Conservation (phyloP, 2,888 invertebrate genomes). For the Cylindroiulus punctatus region DNA sequence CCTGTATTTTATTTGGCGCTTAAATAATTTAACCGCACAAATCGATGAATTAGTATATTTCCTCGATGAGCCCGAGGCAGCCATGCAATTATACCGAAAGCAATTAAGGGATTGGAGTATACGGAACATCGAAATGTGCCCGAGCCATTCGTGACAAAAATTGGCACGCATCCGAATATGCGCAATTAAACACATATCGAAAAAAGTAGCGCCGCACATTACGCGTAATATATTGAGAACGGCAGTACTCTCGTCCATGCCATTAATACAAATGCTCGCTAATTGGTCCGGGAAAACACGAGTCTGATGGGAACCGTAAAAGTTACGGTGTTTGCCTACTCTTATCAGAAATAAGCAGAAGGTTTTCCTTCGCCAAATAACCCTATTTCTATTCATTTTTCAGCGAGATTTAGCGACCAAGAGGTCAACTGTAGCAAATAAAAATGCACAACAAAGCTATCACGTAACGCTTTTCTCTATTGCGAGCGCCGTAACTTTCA, state of each 20-base stretch:
- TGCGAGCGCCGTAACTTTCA: conserved; percentile 34
- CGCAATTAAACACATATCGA: conserved; percentile 45
- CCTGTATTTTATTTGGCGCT: conserved; percentile 4
- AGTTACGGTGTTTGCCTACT: conserved; percentile 53
- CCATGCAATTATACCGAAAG: conserved; percentile 30
- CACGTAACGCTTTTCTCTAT: conserved; percentile 45
- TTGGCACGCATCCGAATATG: conserved; percentile 40
- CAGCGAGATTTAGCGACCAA: conserved; percentile 44
- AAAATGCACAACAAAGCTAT: conserved; percentile 51
- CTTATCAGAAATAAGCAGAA: conserved; percentile 54
- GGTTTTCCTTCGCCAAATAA: conserved; percentile 48
- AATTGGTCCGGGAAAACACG: conserved; percentile 50
- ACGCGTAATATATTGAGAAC: conserved; percentile 22
- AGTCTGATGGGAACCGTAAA: conserved; percentile 51
- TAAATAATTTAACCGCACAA: conserved; percentile 6
- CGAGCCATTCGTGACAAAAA: conserved; percentile 14
- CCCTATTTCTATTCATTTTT: conserved; percentile 53
- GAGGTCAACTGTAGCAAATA: conserved; percentile 52
- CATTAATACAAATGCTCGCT: conserved; percentile 47
- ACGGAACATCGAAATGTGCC: background rate
- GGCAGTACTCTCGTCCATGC: conserved; percentile 26
- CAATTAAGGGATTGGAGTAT: conserved; percentile 19
- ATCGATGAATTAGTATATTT: conserved; percentile 40
- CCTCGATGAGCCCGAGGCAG: background rate
- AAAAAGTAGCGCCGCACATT: background rate